Percentiles rank a stretch among this genome's conserved stretches.
Evolutionary conservation across 2,797 vertebrate genomes (phyloP).

Genomic region (Gorsachius magnificus): DNA sequence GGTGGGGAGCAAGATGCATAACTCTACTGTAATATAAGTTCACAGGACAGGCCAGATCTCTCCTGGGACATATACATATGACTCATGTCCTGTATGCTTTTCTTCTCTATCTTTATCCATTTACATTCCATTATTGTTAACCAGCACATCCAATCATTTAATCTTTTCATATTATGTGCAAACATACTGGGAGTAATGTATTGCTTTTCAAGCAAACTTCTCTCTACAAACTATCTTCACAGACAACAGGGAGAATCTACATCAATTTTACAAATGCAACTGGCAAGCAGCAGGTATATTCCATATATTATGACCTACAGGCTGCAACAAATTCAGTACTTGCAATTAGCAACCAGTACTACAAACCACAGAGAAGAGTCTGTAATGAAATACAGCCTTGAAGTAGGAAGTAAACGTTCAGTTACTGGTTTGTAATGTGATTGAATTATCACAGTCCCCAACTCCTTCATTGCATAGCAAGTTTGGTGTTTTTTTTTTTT

Average conservation of each 20-base stretch:
- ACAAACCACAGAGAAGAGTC: neutral
- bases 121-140: neutral
- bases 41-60: neutral
- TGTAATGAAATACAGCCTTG: neutral
- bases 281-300: neutral
- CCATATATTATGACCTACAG: neutral
- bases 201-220: neutral
- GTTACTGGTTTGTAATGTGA: neutral
- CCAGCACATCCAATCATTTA: neutral
- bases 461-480: neutral
- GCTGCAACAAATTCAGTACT: neutral
- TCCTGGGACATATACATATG: neutral
- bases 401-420: neutral
- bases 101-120: neutral
- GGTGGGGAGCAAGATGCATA: neutral
- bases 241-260: neutral
- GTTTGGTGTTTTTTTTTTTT: too few relatives aligned
- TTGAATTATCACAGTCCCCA: neutral
- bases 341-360: neutral
- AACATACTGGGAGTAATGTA: neutral
- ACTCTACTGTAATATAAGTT: neutral
- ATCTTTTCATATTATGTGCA: neutral
- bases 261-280: neutral
- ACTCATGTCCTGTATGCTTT: neutral
- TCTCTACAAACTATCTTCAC: neutral